Conservation (phyloP, 2,888 invertebrate species). For the Exocentrus adspersus region DNA sequence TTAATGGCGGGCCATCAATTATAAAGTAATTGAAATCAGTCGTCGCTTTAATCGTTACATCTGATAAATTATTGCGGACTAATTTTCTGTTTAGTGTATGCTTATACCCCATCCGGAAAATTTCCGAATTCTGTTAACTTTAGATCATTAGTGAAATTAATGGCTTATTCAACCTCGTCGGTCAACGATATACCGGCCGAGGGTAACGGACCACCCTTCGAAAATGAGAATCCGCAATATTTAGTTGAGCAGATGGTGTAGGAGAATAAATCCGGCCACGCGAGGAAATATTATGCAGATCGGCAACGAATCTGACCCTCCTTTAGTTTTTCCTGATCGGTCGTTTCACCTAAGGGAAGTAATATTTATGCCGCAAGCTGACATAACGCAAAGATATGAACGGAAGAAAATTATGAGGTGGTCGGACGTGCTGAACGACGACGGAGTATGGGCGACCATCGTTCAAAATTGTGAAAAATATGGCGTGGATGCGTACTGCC, state of each 20-base stretch:
- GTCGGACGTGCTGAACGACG: slow-evolving; percentile 38
- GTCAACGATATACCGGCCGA: slow-evolving; percentile 8
- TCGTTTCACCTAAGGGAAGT: slow-evolving; percentile 44
- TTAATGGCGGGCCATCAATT: not conserved
- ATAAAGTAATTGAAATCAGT: not conserved
- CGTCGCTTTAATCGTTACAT: not conserved
- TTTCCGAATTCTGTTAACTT: slow-evolving; percentile 18
- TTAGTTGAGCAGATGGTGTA: slow-evolving; percentile 37
- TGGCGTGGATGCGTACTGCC: slow-evolving; percentile 28
- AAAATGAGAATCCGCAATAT: slow-evolving; percentile 20
- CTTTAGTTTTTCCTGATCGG: slow-evolving; percentile 45
- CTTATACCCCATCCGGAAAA: slow-evolving; percentile 10
- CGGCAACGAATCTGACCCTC: slow-evolving; percentile 40
- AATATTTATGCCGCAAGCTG: slow-evolving; percentile 47
- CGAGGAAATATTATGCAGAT: slow-evolving; percentile 41
- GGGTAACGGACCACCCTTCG: slow-evolving; percentile 8
- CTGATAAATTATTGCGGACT: slow-evolving; percentile 1
- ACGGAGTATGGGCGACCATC: slow-evolving; percentile 40
- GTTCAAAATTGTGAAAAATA: slow-evolving; percentile 45
- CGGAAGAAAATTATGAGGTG: slow-evolving; percentile 40
- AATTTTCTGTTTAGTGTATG: slow-evolving; percentile 1
- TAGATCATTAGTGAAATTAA: slow-evolving; percentile 21
- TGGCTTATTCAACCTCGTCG: not conserved
- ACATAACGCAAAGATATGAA: slow-evolving; percentile 45
- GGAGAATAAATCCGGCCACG: slow-evolving; percentile 40